Evolutionary conservation across 2,797 vertebrate genomes (phyloP).

Genomic region (Helarctos malayanus): DNA sequence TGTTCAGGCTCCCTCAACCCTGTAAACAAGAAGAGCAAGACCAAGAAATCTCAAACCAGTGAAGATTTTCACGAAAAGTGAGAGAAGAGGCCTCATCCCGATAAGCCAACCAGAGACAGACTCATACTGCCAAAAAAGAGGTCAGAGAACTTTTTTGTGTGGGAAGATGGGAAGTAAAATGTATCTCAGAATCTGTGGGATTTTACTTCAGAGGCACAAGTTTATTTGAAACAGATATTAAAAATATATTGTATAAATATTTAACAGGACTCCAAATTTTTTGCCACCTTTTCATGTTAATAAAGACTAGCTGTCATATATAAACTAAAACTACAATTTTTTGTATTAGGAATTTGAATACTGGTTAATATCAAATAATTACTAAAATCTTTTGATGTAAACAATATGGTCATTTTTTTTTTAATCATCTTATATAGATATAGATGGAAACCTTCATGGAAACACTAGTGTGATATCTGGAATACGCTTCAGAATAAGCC

Average conservation of each 20-base stretch:
- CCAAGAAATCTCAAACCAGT: not conserved
- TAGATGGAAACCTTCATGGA: not conserved
- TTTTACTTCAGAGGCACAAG: conserved; percentile 28
- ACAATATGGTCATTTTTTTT: not conserved
- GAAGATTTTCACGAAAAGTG: not conserved
- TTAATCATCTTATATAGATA: not conserved
- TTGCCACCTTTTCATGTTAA: not conserved
- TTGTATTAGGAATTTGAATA: conserved; percentile 30
- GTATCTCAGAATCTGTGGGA: not conserved
- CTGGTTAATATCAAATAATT: conserved; percentile 8
- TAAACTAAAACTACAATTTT: not conserved
- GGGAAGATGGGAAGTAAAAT: not conserved
- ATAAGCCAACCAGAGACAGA: not conserved
- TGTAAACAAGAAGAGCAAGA: not conserved
- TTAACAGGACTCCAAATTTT: conserved; percentile 3
- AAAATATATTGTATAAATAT: not conserved
- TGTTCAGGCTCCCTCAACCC: not conserved
- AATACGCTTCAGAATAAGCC: not conserved
- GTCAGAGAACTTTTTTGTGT: not conserved
- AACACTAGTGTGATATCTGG: not conserved
- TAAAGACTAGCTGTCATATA: conserved; percentile 33
- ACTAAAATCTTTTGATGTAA: not conserved
- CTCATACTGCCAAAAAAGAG: not conserved
- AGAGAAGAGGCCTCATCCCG: not conserved
- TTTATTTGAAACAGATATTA: conserved; percentile 28